Base-by-base conservation (phyloP, 2,888 invertebrate species). In the Lydus trimaculatus region DNA sequence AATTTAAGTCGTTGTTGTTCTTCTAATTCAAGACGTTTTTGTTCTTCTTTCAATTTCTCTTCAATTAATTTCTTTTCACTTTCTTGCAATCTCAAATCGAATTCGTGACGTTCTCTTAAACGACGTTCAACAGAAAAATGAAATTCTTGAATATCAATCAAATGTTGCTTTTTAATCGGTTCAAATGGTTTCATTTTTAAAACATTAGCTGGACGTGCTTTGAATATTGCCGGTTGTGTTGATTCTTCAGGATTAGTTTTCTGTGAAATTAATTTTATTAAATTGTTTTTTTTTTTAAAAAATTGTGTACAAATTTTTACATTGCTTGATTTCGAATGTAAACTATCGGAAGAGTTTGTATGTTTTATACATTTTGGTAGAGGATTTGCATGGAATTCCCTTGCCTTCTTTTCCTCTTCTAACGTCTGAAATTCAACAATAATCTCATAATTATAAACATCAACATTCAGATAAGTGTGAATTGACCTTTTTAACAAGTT, bases 301-400 rank as follows among this genome's bases (percentile, higher is more conserved):
- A n/a, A n/a, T n/a, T n/a, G n/a, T 43, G 9, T 36, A 13, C 23
- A 20, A 25, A 17, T 31, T 25, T 28, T 36, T 11, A 36, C 65
- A 13, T 52, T 31, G 31, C 61, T 66, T 31, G 36, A 33, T 36
- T 13, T 31, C 25, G 28, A 56, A 5, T n/a, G 31, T 15, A 23
- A n/a, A 31, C 52, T 74, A 23, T 58, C 66, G 23, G 62, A 63
- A 0, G 20, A 23, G 8, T 36, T 28, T 3, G 64, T 43, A 3
- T 65, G 61, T 25, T 62, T 66, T 9, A 78, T 60, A 31, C 62
- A 69, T 69, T 81, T 82, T 0, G 93, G 93, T 15, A 90, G 80
- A 0, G 92, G 92, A 62, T 90, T 89, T 0, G 94, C 94, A 82
- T 91, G 91, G 78, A 94, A 94, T 73, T 89, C 88, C 0, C 88